Percentiles rank a stretch among this genome's conserved stretches.
phyloP scores from a whole-genome alignment of 2,888 invertebrate species.

The Nomada ferruginata region DNA sequence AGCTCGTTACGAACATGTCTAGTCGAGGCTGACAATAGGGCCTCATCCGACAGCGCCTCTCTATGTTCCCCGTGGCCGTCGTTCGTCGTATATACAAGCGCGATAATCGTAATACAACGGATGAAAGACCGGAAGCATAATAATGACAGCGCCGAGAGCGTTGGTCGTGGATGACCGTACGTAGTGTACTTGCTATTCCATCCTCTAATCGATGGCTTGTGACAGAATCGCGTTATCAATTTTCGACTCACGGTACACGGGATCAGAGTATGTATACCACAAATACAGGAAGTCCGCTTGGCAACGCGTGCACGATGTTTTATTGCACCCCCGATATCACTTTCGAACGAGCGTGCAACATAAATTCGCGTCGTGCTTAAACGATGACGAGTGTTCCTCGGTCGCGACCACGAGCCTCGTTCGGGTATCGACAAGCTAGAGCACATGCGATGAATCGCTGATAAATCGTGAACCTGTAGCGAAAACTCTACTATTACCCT shows the following conservation, averaged over 20 bases:
- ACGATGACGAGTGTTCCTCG: slow-evolving; percentile 16
- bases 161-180: slow-evolving; percentile 62
- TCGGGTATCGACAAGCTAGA: neutral
- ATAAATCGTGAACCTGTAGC: neutral
- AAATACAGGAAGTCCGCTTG: slow-evolving; percentile 38
- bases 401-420: neutral
- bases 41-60: slow-evolving; percentile 56
- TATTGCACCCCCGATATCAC: slow-evolving; percentile 27
- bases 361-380: slow-evolving; percentile 15
- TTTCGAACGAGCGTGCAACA: slow-evolving; percentile 8
- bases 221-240: slow-evolving; percentile 50
- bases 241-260: slow-evolving; percentile 46
- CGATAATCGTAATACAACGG: slow-evolving; percentile 73
- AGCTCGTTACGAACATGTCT: slow-evolving; percentile 68
- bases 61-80: slow-evolving; percentile 44
- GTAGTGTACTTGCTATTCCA: slow-evolving; percentile 45
- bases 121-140: slow-evolving; percentile 71
- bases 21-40: slow-evolving; percentile 60
- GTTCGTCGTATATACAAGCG: slow-evolving; percentile 62
- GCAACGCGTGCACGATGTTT: slow-evolving; percentile 20
- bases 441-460: neutral
- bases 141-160: slow-evolving; percentile 64
- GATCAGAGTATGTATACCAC: slow-evolving; percentile 12
- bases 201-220: slow-evolving; percentile 62
- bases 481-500: neutral